Evolutionary conservation across 2,113 vertebrate genomes (phyloP), one percentile per base, ranked within the genome.

Genomic region (Catharus bicknelli): DNA sequence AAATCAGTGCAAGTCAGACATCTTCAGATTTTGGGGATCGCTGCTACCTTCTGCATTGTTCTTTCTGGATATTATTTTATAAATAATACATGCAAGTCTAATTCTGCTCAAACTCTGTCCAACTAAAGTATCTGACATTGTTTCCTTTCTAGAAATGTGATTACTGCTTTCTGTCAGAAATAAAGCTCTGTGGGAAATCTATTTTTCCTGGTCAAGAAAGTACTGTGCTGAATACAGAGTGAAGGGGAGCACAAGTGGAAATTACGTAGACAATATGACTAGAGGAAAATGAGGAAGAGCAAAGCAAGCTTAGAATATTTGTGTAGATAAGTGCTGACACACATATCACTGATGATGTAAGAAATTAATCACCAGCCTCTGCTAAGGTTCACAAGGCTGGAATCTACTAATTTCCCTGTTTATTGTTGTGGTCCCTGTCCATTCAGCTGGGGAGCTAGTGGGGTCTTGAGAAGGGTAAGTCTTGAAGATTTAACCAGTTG

Each of bases 391-490:
- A 32, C 16, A 72, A 38, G 43, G 42, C 12, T 74, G 66, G 34
- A 55, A 48, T 34, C 29, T 7, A 4, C 21, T 51, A 0, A 36
- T 40, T 62, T 48, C 38, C 38, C 4, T 51, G 38, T 11, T 55
- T 9, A 27, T 17, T 58, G 8, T 11, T 32, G 32, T 27, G 45
- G 34, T 40, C 6, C 14, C 53, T 66, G 59, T 13, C 22, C 51
- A 17, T 32, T 69, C 50, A 51, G 0, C 16, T 16, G 21, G 16
- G 3, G 11, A 69, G 7, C 3, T 14, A 8, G 12, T 1, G 2
- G 32, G 13, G 9, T 48, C 38, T 13, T 6, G 27, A 40, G 38
- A 57, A 55, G 36, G 19, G 22, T 9, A 54, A 57, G 8, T 48
- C 16, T 30, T n/a, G 16, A 9, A 43, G 5, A 14, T 76, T 43